Percentiles rank a stretch among this genome's conserved stretches.
These are phyloP conservation scores for Philhelius pedissequus DNA, from an alignment of 2,888 invertebrate species.

Conservation along the genomic window DNA sequence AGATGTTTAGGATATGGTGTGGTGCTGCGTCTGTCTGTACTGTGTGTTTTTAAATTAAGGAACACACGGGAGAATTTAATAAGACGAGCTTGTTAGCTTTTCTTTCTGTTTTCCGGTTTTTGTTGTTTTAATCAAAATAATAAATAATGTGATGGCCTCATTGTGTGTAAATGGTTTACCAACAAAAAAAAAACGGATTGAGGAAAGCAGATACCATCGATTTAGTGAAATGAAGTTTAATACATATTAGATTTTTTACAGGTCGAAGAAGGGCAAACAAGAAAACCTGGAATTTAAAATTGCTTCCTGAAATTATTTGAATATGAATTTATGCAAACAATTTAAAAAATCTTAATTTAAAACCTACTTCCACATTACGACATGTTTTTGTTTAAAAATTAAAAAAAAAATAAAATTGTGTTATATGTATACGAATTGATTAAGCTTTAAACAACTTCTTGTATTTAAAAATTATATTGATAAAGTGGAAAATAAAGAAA, in stretches of 20 bases:
- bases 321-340: too few species aligned
- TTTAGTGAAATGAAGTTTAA: not conserved
- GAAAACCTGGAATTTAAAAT: too few species aligned
- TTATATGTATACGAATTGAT: too few species aligned
- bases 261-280: not conserved
- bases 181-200: not conserved
- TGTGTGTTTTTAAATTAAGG: not conserved
- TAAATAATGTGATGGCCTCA: not conserved
- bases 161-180: not conserved
- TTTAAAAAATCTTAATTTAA: too few species aligned
- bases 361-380: too few species aligned
- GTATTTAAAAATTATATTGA: too few species aligned
- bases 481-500: too few species aligned
- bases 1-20: not conserved
- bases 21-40: not conserved
- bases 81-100: not conserved
- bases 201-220: not conserved
- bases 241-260: not conserved
- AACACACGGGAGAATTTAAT: not conserved
- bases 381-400: too few species aligned
- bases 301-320: too few species aligned
- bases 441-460: too few species aligned
- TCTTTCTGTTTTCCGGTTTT: not conserved
- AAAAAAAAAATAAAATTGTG: too few species aligned
- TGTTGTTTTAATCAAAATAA: slow-evolving; percentile 6